A percentile compares a stretch with the other conserved stretches of the same genome.
These are phyloP conservation scores for Colistium nudipinnis DNA, from an alignment of 2,113 vertebrate genomes.

Conservation along the genomic window DNA sequence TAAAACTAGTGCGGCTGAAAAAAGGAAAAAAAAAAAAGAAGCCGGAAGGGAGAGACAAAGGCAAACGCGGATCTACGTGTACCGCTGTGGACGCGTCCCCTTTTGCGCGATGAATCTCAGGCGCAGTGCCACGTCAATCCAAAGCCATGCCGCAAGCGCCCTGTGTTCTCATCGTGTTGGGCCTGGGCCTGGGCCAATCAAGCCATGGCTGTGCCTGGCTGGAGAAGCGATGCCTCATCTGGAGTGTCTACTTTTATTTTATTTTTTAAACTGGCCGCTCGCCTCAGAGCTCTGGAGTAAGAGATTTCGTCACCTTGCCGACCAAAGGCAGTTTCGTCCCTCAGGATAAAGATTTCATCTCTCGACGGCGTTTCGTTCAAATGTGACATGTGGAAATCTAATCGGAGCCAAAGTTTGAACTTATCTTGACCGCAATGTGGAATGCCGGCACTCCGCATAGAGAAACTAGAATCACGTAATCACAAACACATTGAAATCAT, in stretches of 20 bases:
- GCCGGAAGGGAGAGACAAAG: slow-evolving; percentile 13
- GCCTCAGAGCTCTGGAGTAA: background rate
- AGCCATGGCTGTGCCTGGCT: background rate
- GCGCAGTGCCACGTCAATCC: background rate
- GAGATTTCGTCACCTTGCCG: background rate
- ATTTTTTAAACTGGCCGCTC: no score
- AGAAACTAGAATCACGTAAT: no score
- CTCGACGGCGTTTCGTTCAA: no score
- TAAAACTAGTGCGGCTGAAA: slow-evolving; percentile 38
- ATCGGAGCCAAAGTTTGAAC: no score
- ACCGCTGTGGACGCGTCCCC: background rate
- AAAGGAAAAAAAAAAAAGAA: no score
- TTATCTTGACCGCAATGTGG: no score
- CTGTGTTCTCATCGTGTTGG: background rate
- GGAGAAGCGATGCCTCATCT: background rate
- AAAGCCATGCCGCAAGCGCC: background rate
- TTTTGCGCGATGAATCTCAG: slow-evolving; percentile 12
- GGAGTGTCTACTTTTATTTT: background rate
- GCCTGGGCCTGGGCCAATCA: background rate
- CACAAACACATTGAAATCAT: no score
- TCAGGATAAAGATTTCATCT: background rate
- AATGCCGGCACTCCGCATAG: no score
- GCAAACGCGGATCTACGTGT: slow-evolving; percentile 8
- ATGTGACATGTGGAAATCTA: no score
- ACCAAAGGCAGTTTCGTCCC: background rate